phyloP scores from a whole-genome alignment of 2,888 invertebrate species.

The Tetramorium bicarinatum region DNA sequence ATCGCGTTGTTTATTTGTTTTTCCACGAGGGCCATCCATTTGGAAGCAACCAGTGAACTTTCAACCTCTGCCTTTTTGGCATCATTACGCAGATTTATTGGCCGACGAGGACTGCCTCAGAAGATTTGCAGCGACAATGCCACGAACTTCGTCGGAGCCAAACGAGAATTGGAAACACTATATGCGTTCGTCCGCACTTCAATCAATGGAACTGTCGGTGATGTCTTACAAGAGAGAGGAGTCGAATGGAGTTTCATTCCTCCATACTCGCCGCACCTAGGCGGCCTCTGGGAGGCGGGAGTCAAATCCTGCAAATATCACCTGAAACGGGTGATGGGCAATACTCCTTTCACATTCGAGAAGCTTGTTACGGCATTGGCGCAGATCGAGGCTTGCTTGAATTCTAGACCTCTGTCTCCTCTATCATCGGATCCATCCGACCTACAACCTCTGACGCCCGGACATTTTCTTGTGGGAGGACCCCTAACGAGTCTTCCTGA shows the following conservation, averaged over 20 bases:
- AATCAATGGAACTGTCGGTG: not conserved
- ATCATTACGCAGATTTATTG: too few species aligned
- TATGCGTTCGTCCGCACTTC: not conserved
- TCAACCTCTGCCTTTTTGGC: too few species aligned
- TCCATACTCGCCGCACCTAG: not conserved
- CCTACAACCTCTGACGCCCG: not conserved
- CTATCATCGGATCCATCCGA: not conserved
- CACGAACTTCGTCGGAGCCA: not conserved
- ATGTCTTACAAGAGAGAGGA: not conserved
- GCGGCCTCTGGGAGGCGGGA: not conserved
- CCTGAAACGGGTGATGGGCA: not conserved
- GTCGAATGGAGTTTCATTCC: not conserved
- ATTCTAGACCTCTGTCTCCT: not conserved
- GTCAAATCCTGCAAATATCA: conserved; percentile 24
- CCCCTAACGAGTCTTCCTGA: not conserved
- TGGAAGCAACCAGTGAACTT: not conserved
- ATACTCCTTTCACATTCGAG: not conserved
- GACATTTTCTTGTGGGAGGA: not conserved
- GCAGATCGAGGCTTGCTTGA: not conserved
- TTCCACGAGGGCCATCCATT: not conserved
- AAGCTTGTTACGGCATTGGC: not conserved
- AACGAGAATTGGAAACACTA: not conserved
- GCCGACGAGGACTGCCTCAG: not conserved
- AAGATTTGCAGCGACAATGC: not conserved
- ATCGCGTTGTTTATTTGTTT: not conserved